Conservation (phyloP, 2,888 invertebrate genomes). For the Macroteleia sp. region DNA sequence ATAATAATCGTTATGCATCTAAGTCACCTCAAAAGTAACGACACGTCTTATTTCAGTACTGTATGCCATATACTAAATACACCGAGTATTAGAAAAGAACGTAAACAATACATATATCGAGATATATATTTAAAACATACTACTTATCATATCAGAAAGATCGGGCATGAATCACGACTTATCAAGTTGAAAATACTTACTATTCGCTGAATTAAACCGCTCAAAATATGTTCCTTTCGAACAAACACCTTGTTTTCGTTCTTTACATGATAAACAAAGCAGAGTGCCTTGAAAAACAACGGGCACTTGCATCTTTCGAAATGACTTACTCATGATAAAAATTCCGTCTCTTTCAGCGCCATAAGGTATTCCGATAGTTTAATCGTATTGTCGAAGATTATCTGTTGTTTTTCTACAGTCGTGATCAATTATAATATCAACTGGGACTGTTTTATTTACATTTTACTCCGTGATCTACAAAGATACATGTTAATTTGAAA, state of each 20-base stretch:
- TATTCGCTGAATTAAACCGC: constrained; percentile 34
- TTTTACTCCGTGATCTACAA: neutral
- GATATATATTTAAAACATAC: constrained; percentile 19
- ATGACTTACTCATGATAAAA: constrained; percentile 31
- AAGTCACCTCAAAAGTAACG: no score
- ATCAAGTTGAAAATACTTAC: constrained; percentile 34
- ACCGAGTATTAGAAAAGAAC: no score
- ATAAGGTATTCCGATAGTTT: constrained; percentile 11
- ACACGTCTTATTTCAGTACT: constrained; percentile 20
- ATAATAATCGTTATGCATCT: no score
- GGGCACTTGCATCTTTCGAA: constrained; percentile 12
- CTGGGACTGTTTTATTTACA: constrained; percentile 7
- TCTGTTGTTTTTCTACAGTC: constrained; percentile 34
- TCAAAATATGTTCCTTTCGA: constrained; percentile 17
- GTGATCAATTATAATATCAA: constrained; percentile 35
- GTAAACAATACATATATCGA: no score
- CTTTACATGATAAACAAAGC: constrained; percentile 29
- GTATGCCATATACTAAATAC: constrained; percentile 7
- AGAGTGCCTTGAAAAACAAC: constrained; percentile 24
- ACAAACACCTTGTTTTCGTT: constrained; percentile 52
- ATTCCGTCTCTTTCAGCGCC: constrained; percentile 8
- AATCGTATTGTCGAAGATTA: constrained; percentile 13
- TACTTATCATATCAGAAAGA: constrained; percentile 41
- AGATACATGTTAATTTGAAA: constrained; percentile 13
- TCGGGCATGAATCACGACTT: constrained; percentile 41